Evolutionary conservation across 1,140 invertebrate species (phyloP).

Genomic region (Drosophila nannoptera): DNA sequence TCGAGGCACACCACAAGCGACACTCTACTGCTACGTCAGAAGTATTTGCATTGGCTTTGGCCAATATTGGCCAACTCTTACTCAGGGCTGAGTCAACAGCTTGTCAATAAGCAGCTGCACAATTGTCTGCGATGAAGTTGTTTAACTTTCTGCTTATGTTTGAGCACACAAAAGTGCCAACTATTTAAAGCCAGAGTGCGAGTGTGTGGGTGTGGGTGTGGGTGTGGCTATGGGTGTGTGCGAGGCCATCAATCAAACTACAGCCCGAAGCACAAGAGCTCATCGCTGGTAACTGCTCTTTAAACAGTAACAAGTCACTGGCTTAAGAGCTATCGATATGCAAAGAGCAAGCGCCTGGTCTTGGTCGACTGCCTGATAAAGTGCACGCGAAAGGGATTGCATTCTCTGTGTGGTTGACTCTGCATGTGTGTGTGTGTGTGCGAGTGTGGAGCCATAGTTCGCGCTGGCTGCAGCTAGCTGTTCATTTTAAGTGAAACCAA

Average conservation of each 20-base stretch:
- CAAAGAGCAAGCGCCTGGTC: slow-evolving; percentile 36
- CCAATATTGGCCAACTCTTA: not conserved
- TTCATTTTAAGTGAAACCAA: slow-evolving; percentile 68
- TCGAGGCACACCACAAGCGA: not conserved
- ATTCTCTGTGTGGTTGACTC: not conserved
- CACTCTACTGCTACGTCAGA: not conserved
- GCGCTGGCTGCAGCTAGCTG: slow-evolving; percentile 9
- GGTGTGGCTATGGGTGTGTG: slow-evolving; percentile 17
- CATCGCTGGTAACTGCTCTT: slow-evolving; percentile 38
- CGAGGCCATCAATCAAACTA: slow-evolving; percentile 57
- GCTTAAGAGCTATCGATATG: slow-evolving; percentile 62
- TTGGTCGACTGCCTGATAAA: slow-evolving; percentile 9
- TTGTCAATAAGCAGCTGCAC: slow-evolving; percentile 10
- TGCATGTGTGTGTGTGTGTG: not conserved
- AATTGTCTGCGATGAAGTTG: slow-evolving; percentile 18
- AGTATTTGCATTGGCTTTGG: not conserved
- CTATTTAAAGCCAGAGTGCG: slow-evolving; percentile 52
- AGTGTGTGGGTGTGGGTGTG: no score
- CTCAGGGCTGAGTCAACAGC: no score
- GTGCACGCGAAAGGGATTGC: slow-evolving; percentile 1
- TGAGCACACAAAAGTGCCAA: slow-evolving; percentile 32
- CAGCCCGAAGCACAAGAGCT: not conserved
- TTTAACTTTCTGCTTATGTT: slow-evolving; percentile 25
- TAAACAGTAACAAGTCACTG: slow-evolving; percentile 51
- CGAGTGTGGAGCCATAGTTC: not conserved